phyloP scores from a whole-genome alignment of 2,113 vertebrate genomes.

The Crypturellus undulatus region DNA sequence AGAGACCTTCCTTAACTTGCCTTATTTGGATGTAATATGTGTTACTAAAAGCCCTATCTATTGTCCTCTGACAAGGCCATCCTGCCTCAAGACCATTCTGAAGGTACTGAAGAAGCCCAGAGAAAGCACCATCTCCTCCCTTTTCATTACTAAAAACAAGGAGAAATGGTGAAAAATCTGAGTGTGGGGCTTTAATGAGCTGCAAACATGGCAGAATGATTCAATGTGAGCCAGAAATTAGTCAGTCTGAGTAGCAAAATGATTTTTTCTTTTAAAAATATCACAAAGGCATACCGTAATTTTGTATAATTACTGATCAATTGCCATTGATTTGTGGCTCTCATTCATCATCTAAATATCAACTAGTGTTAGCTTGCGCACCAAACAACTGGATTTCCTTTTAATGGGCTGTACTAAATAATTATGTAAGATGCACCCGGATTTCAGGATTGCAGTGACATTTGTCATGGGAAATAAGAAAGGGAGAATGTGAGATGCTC shows the following conservation, averaged over 20 bases:
- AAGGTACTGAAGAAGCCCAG: background rate
- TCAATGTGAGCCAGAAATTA: conserved; percentile 62
- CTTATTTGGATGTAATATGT: background rate
- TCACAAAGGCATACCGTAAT: conserved; percentile 53
- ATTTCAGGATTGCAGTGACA: background rate
- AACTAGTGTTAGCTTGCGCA: background rate
- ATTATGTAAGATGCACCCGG: background rate
- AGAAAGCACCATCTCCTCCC: background rate
- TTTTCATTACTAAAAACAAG: background rate
- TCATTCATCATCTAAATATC: background rate
- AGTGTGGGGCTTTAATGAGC: conserved; percentile 14
- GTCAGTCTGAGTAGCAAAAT: conserved; percentile 52
- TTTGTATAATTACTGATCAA: conserved; percentile 57
- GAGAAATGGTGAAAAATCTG: background rate
- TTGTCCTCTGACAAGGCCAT: background rate
- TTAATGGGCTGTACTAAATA: background rate
- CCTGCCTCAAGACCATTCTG: background rate
- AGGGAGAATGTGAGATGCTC: background rate
- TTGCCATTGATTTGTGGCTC: conserved; percentile 37
- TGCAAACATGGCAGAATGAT: conserved; percentile 22
- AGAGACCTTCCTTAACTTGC: background rate
- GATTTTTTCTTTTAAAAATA: conserved; percentile 51
- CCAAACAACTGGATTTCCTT: conserved; percentile 7
- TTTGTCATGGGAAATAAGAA: background rate
- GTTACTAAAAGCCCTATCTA: background rate